phyloP scores from a whole-genome alignment of 2,888 invertebrate species.

The Caenorhabditis imperialis region DNA sequence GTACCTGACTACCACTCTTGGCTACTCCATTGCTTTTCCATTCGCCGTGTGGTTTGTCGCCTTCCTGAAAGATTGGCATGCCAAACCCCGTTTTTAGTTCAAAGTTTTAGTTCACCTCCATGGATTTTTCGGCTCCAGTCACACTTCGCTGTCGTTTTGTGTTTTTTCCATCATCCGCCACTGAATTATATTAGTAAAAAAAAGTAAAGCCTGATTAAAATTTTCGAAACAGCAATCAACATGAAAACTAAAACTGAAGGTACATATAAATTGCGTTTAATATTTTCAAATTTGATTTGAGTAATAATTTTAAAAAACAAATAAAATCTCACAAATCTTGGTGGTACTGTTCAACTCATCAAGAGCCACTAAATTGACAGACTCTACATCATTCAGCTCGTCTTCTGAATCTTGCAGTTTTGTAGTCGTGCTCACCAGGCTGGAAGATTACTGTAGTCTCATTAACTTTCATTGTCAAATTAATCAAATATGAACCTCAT shows the following conservation, averaged over 20 bases:
- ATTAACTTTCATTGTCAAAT: too few relatives aligned
- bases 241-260: not conserved
- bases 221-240: not conserved
- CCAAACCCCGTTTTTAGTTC: too few relatives aligned
- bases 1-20: slow-evolving; percentile 63
- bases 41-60: slow-evolving; percentile 60
- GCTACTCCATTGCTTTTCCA: slow-evolving; percentile 50
- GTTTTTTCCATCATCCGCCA: slow-evolving; percentile 48
- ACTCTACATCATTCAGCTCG: slow-evolving; percentile 69
- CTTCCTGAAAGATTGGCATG: slow-evolving; percentile 50
- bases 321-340: slow-evolving; percentile 54
- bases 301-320: slow-evolving; percentile 1
- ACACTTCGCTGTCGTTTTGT: slow-evolving; percentile 57
- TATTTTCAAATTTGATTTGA: not conserved
- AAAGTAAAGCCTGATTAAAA: too few relatives aligned
- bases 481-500: too few relatives aligned
- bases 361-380: slow-evolving; percentile 76
- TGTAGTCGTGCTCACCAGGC: slow-evolving; percentile 46
- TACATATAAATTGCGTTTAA: not conserved
- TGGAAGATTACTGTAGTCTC: too few relatives aligned
- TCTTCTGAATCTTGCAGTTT: slow-evolving; percentile 66
- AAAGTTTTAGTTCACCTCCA: slow-evolving; percentile 48
- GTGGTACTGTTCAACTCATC: slow-evolving; percentile 69
- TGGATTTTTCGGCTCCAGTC: slow-evolving; percentile 64
- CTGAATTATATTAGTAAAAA: slow-evolving; percentile 27